Percentiles rank a stretch among this genome's conserved stretches.
Conservation (phyloP, 53 echinoderm and acorn worm species). For the Hippasteria phrygiana region DNA sequence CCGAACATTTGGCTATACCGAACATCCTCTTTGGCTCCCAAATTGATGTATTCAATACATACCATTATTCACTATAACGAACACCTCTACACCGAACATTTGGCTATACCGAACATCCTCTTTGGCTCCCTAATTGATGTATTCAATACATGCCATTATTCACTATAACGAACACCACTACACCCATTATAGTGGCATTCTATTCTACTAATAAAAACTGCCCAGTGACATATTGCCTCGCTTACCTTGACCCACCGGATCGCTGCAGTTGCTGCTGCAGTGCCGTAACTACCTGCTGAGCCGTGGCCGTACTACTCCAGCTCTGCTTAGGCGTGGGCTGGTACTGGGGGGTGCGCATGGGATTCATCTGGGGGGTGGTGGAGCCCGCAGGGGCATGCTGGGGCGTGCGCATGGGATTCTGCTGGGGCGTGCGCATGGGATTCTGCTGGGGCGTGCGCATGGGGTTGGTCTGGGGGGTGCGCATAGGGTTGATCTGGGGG, state of each 20-base stretch:
- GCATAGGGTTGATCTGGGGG: constrained; percentile 76
- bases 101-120: too few relatives aligned
- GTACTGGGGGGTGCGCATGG: constrained; percentile 86
- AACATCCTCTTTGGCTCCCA: too few relatives aligned
- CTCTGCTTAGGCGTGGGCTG: constrained; percentile 86
- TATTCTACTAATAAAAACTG: too few relatives aligned
- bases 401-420: constrained; percentile 79
- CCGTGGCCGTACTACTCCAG: constrained; percentile 80
- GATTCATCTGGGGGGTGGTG: constrained; percentile 81
- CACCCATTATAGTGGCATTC: too few relatives aligned
- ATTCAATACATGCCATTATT: too few relatives aligned
- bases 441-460: constrained; percentile 77
- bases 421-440: constrained; percentile 76
- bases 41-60: too few relatives aligned
- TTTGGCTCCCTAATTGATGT: too few relatives aligned
- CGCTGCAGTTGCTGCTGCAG: constrained; percentile 65
- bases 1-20: too few relatives aligned
- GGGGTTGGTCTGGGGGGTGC: constrained; percentile 75
- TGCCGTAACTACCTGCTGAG: constrained; percentile 67
- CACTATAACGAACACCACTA: too few relatives aligned
- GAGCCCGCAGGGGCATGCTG: constrained; percentile 61
- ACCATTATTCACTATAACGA: too few relatives aligned
- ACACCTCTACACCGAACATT: too few relatives aligned
- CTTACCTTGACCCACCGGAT: constrained; percentile 54
- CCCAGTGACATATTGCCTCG: too few relatives aligned